Evolutionary conservation across 2,113 vertebrate species (phyloP).

Genomic region (Pheucticus melanocephalus): DNA sequence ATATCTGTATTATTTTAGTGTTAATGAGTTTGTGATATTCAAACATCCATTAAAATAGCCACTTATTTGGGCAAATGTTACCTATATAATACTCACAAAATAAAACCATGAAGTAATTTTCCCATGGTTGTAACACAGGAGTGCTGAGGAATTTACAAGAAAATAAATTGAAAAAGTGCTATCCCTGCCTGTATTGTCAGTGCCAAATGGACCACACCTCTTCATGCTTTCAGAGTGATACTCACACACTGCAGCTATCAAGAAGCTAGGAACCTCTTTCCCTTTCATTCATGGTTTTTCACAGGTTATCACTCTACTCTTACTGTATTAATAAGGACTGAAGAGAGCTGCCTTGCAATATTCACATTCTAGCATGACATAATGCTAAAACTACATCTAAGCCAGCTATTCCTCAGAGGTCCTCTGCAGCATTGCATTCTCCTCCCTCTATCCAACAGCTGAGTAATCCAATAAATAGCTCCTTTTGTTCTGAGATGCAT

Average conservation of each 20-base stretch:
- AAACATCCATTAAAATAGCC: not conserved
- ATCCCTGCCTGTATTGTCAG: not conserved
- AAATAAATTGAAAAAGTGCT: not conserved
- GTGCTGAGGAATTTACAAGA: not conserved
- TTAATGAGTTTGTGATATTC: not conserved
- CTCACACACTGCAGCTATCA: not conserved
- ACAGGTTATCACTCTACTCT: not conserved
- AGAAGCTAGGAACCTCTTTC: not conserved
- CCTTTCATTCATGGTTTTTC: not conserved
- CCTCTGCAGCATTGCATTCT: not conserved
- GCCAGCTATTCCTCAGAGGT: not conserved
- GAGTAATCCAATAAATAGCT: not conserved
- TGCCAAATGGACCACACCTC: not conserved
- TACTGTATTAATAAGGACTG: not conserved
- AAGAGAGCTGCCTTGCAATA: not conserved
- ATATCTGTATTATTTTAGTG: not conserved
- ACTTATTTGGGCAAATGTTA: not conserved
- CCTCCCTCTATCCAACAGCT: not conserved
- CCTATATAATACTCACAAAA: not conserved
- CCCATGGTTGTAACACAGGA: not conserved
- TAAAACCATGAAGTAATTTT: not conserved
- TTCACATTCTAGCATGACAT: not conserved
- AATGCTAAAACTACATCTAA: not conserved
- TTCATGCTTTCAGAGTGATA: not conserved
- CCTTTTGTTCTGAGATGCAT: not conserved